Base-by-base conservation (phyloP, 1,140 invertebrate genomes). In the Bombus haemorrhoidalis region DNA sequence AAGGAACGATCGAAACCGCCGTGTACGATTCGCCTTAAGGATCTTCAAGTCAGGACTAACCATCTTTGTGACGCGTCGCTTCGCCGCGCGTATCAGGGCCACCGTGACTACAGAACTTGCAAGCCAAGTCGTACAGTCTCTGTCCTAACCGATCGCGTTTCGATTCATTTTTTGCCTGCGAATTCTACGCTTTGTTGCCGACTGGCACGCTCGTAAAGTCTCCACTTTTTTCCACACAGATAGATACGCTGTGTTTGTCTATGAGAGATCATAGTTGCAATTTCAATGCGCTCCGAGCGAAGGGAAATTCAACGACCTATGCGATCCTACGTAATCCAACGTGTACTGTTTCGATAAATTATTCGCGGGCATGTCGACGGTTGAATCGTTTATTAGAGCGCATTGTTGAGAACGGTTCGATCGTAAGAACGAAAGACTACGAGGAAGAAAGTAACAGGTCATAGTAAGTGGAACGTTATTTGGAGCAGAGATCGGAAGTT, bases 11-110 rank as follows among this genome's bases (percentile, higher is more conserved):
- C 47, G 47, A 53, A 53, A 53, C 47, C 47, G 47, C 18, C 47
- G 47, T 59, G n/a, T 59, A 74, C 69, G 72, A 80, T 84, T 89
- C 79, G 79, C 88, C 79, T 81, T 80, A 87, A 89, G 88, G 86
- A 84, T 89, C 80, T 83, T n/a, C 53, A 22, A 18, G 18, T 71
- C 79, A 53, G 69, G 83, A 68, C 71, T 89, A 89, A 90, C 87
- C 80, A 79, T 62, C 88, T 85, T 71, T 77, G 89, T 85, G 86
- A 87, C 88, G 83, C 86, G 85, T 84, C 82, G 80, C 80, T 85
- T 64, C 69, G 34, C 66, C 76, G 69, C 57, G 69, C 69, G n/a
- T 72, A 71, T 57, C 69, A 59, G 43, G 25, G 69, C 81, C 85
- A 69, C 85, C 75, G 76, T 79, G 83, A 84, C 85, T 83, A 83